Percentiles rank a stretch among this genome's conserved stretches.
These are phyloP conservation scores for Drosophila paracracens DNA, from an alignment of 2,888 invertebrate genomes.

Conservation along the genomic window DNA sequence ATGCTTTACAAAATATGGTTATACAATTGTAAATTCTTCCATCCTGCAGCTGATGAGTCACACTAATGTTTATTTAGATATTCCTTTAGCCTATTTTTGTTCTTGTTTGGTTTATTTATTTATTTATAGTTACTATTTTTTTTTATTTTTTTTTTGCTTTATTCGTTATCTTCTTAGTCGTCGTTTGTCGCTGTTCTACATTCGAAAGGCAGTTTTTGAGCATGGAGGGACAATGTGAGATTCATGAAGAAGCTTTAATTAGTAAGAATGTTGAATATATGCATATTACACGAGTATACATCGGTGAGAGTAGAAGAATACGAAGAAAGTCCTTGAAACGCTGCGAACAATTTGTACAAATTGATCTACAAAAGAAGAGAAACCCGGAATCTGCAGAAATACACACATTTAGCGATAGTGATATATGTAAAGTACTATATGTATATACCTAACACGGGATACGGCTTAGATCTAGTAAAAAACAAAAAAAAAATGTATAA, in stretches of 20 bases:
- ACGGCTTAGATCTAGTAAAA: constrained; percentile 63
- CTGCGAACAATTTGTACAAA: constrained; percentile 35
- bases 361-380: constrained; percentile 31
- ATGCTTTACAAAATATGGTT: constrained; percentile 65
- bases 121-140: background rate
- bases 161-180: constrained; percentile 46
- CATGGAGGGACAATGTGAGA: constrained; percentile 79
- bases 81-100: constrained; percentile 12
- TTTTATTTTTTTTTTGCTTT: constrained; percentile 46
- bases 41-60: constrained; percentile 35
- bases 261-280: constrained; percentile 52
- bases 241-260: constrained; percentile 68
- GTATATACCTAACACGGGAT: constrained; percentile 29
- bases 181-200: constrained; percentile 39
- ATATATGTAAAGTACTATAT: constrained; percentile 6
- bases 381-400: constrained; percentile 16
- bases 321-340: constrained; percentile 27
- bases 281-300: constrained; percentile 23
- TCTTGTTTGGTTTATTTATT: constrained; percentile 14
- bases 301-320: constrained; percentile 19
- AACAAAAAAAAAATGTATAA: constrained; percentile 58
- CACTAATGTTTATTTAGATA: constrained; percentile 46
- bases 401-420: constrained; percentile 26
- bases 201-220: constrained; percentile 77
- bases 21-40: constrained; percentile 34